These are phyloP conservation scores for Sialis lutaria DNA, from an alignment of 2,888 invertebrate genomes.

Conservation along the genomic window DNA sequence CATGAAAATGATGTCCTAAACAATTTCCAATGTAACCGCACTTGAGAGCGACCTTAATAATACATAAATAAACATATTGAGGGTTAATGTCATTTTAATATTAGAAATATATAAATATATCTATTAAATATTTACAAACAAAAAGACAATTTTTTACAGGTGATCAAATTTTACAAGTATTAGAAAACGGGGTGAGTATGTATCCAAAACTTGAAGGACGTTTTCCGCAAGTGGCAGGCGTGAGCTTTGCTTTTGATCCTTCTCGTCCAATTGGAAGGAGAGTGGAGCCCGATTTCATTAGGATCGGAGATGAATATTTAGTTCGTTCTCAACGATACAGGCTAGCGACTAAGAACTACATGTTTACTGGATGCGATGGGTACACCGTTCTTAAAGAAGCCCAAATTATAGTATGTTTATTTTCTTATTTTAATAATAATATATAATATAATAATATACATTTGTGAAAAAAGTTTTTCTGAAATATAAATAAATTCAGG, in stretches of 20 bases:
- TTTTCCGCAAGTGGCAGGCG: constrained; percentile 72
- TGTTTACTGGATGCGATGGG: constrained; percentile 70
- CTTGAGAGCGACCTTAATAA: no score
- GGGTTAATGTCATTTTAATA: no score
- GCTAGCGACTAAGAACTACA: constrained; percentile 66
- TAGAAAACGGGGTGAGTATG: constrained; percentile 74
- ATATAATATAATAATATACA: neutral
- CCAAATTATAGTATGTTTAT: constrained; percentile 44
- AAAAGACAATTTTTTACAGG: constrained; percentile 26
- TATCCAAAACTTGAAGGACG: constrained; percentile 78
- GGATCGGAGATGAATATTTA: constrained; percentile 73
- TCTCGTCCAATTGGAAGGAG: constrained; percentile 48
- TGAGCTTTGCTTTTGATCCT: constrained; percentile 62
- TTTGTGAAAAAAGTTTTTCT: neutral
- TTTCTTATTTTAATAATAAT: neutral
- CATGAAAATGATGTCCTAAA: no score
- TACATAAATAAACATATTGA: no score
- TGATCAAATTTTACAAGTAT: constrained; percentile 42
- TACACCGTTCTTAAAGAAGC: constrained; percentile 62
- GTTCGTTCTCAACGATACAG: constrained; percentile 52
- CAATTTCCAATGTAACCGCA: no score
- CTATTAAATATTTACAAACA: constrained; percentile 1
- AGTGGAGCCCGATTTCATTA: constrained; percentile 52
- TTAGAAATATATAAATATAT: neutral
- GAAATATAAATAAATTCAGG: neutral